Conservation (phyloP, 2,113 vertebrate species). For the Coturnix japonica region DNA sequence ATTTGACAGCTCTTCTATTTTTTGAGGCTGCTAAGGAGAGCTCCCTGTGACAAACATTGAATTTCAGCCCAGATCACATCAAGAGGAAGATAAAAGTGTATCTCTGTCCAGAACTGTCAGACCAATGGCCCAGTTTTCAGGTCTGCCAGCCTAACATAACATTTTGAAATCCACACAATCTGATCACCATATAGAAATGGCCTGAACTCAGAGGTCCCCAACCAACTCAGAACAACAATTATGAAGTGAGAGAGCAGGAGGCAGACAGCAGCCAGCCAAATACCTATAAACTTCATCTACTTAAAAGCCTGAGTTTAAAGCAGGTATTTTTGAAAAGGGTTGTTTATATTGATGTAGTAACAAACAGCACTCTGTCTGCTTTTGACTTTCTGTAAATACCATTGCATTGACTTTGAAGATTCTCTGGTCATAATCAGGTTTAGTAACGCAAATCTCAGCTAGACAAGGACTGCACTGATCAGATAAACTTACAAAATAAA, state of each 20-base stretch:
- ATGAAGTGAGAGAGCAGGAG: not conserved
- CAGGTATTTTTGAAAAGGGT: not conserved
- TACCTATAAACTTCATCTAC: not conserved
- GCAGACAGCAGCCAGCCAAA: rapidly evolving
- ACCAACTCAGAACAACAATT: not conserved
- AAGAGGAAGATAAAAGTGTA: not conserved
- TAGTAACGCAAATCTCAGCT: rapidly evolving
- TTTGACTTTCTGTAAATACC: not conserved
- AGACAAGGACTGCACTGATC: rapidly evolving
- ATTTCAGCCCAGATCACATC: not conserved
- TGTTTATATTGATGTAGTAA: not conserved
- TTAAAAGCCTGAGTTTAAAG: not conserved
- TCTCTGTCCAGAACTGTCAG: not conserved
- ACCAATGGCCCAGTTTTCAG: not conserved
- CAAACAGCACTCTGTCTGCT: not conserved
- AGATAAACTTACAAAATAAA: not conserved
- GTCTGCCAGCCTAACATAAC: not conserved
- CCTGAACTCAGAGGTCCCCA: not conserved
- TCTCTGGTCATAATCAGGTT: not conserved
- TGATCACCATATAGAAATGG: not conserved
- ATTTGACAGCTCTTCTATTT: not conserved
- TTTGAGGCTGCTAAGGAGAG: not conserved
- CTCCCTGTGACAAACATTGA: not conserved
- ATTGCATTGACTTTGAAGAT: not conserved
- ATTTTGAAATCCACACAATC: not conserved